Percentiles rank a stretch among this genome's conserved stretches.
Conservation (phyloP, 2,797 vertebrate genomes). For the Garrulus glandarius region DNA sequence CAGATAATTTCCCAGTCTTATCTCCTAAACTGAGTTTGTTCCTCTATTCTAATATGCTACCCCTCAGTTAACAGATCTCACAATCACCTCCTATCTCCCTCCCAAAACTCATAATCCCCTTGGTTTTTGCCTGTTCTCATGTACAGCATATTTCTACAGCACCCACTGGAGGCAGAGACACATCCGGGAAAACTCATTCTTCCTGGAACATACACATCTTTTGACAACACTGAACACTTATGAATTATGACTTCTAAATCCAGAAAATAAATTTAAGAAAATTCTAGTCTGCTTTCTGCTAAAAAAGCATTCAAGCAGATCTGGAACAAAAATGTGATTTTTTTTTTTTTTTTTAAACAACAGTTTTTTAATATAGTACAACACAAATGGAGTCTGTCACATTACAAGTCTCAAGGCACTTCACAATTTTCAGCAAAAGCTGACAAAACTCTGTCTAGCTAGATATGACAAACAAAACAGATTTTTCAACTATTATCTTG, state of each 20-base stretch:
- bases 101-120: background rate
- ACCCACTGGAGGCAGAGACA: background rate
- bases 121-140: background rate
- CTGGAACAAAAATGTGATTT: background rate
- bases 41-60: background rate
- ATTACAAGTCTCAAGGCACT: conserved; percentile 1
- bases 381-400: conserved; percentile 42
- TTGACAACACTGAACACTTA: background rate
- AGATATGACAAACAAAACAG: background rate
- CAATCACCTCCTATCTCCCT: background rate
- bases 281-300: background rate
- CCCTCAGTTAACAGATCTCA: background rate
- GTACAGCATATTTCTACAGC: background rate
- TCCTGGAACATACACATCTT: background rate
- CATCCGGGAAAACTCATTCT: background rate
- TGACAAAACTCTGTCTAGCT: conserved; percentile 11
- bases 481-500: background rate
- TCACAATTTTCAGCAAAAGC: conserved; percentile 23
- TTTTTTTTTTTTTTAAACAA: background rate
- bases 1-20: background rate
- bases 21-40: background rate
- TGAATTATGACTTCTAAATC: conserved; percentile 4
- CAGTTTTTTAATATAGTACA: conserved; percentile 19
- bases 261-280: background rate
- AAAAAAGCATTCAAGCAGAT: conserved; percentile 21